Evolutionary conservation across 2,797 vertebrate species (phyloP), one percentile per base, ranked within the genome.

Genomic region (Onychomys torridus): DNA sequence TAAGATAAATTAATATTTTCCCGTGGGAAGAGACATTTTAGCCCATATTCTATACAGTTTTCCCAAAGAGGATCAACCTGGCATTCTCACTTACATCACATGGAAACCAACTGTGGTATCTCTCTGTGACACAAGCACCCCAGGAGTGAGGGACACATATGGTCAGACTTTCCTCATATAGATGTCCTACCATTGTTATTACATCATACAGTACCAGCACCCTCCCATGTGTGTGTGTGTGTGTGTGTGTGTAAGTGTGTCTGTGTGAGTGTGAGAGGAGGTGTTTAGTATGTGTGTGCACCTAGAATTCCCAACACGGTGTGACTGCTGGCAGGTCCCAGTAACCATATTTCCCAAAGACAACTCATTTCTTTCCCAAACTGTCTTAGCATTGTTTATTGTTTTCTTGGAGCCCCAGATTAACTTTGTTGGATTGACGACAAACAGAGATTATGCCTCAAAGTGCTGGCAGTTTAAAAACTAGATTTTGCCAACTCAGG

Each of bases 391-490:
- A 63, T 93, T 84, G 2, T 67, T 59, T 34, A 10, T 37, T n/a
- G 19, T 25, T 91, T 73, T 43, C 32, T 21, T 17, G 16, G 81
- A 73, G 46, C 6, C 3, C 27, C n/a, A 46, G 43, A 49, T 94
- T 76, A 46, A 73, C 75, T 89, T 17, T 25, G 34, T 40, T 27
- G n/a, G 11, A 25, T 14, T 71, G 17, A 7, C 29, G 65, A 49
- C 84, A n/a, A 52, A 49, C 16, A 76, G 52, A 89, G 73, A 59
- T 57, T 85, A 37, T 19, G 6, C 27, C 23, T 96, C 65, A 90
- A 29, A 37, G 25, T 0, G 6, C 46, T 63, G 67, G 32, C 84
- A 85, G 37, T 19, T 65, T 21, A 61, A 85, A n/a, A 78, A 29
- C 19, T 77, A 55, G 16, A 5, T 25, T 29, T 17, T 27, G 12